Evolutionary conservation across 2,797 vertebrate species (phyloP).

Genomic region (Alosa sapidissima): DNA sequence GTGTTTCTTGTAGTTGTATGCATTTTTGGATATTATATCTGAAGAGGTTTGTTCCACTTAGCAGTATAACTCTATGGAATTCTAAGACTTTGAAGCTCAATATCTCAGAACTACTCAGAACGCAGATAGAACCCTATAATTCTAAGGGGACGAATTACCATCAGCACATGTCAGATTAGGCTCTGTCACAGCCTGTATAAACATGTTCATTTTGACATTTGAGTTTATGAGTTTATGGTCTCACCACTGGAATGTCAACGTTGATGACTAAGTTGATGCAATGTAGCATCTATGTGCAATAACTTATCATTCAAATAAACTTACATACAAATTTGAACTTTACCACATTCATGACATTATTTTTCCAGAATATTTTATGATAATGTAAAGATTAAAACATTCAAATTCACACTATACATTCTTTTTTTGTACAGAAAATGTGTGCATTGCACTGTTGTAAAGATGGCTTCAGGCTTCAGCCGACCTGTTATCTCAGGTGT

Average conservation of each 20-base stretch:
- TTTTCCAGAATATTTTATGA: neutral
- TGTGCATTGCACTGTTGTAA: slow-evolving; percentile 59
- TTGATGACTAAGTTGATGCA: neutral
- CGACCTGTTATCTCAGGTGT: slow-evolving; percentile 65
- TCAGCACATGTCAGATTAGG: neutral
- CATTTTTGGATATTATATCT: no score
- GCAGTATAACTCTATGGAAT: no score
- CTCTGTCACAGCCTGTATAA: neutral
- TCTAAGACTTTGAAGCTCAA: no score
- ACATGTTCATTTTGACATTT: neutral
- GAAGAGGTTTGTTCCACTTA: no score
- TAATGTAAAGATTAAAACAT: no score
- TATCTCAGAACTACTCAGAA: no score
- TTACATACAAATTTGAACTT: neutral
- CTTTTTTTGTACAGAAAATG: neutral
- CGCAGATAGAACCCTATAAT: no score
- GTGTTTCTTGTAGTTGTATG: no score
- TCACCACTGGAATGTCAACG: neutral
- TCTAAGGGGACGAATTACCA: no score
- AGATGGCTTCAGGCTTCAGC: slow-evolving; percentile 59
- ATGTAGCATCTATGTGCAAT: neutral
- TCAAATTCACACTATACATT: no score
- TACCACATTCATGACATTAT: neutral
- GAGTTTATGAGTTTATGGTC: slow-evolving; percentile 1
- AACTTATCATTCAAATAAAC: neutral